Evolutionary conservation across 2,888 invertebrate genomes (phyloP), one percentile per base, ranked within the genome.

Genomic region (Mylabris sibirica): DNA sequence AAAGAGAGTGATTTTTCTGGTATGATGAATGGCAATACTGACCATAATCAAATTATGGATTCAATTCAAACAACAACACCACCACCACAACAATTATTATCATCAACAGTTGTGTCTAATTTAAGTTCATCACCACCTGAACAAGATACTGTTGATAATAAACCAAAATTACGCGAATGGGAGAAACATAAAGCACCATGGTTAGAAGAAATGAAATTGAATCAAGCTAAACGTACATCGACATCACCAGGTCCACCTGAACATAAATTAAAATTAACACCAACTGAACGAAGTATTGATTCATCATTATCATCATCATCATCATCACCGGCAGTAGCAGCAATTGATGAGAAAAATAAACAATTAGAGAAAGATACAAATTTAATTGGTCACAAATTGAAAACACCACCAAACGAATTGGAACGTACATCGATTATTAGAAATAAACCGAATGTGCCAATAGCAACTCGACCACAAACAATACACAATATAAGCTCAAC

Each of bases 201-300:
- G 93, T 91, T 94, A 88, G 92, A 89, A 74, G 94, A 94, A 81
- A 88, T 94, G 74, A 93, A 93, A 80, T 87, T 92, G 73, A 93
- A 91, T 79, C 94, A 94, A 83, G 90, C 90, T 1, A 90, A 89
- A 84, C 89, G 90, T 78, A 89, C 89, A 22, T 87, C 88, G 0
- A 82, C 83, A 59, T 82, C 86, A 80, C 75, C 87, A 77, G 71
- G 80, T 74, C 24, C 82, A 77, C 63, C 83, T 68, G 77, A 80
- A 67, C 74, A 76, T 20, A 81, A 78, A 72, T 73, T 77, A 30
- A 82, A 80, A 67, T 69, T 79, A 24, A 75, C 80, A 5, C 77
- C 78, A 11, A 70, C 71, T n/a, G 79, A 72, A 78, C 86, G 70
- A 60, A 53, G 12, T 57, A 57, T 57, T 12, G 57, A 57, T 12